Evolutionary conservation across 2,888 invertebrate species (phyloP).

Genomic region (Andrena marginata): DNA sequence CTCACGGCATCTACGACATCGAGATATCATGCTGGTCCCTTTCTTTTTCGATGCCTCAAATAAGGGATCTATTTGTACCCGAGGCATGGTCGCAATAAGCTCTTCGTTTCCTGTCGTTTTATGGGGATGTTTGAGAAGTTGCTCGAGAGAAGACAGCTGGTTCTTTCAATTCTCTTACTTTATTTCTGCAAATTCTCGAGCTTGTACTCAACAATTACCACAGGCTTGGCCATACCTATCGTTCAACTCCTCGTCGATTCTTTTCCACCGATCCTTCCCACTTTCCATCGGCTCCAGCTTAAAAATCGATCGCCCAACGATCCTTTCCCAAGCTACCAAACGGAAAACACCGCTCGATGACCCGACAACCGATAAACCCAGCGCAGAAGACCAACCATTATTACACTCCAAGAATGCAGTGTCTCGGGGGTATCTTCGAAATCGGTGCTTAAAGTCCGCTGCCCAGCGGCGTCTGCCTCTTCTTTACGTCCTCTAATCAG

Average conservation of each 20-base stretch:
- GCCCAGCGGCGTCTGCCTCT: not conserved
- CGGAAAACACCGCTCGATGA: slow-evolving; percentile 10
- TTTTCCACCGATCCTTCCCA: too few relatives aligned
- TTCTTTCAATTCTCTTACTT: too few relatives aligned
- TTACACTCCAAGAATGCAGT: slow-evolving; percentile 44
- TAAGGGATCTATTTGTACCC: slow-evolving; percentile 50
- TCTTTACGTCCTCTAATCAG: slow-evolving; percentile 37
- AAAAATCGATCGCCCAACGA: slow-evolving; percentile 32
- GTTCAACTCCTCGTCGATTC: too few relatives aligned
- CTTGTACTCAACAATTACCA: too few relatives aligned
- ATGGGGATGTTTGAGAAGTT: not conserved
- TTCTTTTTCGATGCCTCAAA: slow-evolving; percentile 28
- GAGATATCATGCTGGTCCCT: slow-evolving; percentile 67
- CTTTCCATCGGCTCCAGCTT: not conserved
- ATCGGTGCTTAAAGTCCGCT: slow-evolving; percentile 39
- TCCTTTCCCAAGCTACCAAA: slow-evolving; percentile 1
- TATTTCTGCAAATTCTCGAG: too few relatives aligned
- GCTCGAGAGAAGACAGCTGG: too few relatives aligned
- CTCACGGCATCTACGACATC: slow-evolving; percentile 80
- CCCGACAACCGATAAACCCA: slow-evolving; percentile 29
- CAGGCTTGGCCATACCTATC: too few relatives aligned
- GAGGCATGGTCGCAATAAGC: slow-evolving; percentile 22
- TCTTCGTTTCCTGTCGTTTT: not conserved
- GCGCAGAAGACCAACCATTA: slow-evolving; percentile 12
- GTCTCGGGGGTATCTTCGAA: slow-evolving; percentile 43